Percentiles rank a stretch among this genome's conserved stretches.
Evolutionary conservation across 2,113 vertebrate genomes (phyloP).

Genomic region (Phyllostomus discolor): DNA sequence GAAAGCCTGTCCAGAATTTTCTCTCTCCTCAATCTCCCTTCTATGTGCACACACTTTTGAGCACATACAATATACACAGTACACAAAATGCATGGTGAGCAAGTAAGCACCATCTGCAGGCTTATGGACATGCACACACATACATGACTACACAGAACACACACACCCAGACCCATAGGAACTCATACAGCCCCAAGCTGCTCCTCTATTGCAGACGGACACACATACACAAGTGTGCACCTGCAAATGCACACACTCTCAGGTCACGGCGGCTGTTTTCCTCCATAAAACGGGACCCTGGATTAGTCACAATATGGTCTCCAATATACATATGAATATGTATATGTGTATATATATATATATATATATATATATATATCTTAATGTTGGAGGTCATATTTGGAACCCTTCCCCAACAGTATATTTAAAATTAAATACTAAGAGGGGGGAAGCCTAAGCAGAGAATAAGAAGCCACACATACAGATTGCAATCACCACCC

Average conservation of each 20-base stretch:
- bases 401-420: background rate
- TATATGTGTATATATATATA: no score
- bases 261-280: background rate
- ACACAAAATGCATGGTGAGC: background rate
- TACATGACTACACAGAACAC: background rate
- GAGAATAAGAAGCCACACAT: constrained; percentile 50
- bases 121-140: background rate
- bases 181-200: background rate
- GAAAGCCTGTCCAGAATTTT: background rate
- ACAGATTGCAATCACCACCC: constrained; percentile 77
- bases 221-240: background rate
- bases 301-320: background rate
- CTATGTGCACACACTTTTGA: background rate
- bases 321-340: background rate
- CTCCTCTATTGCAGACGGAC: background rate
- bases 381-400: background rate
- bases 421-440: constrained; percentile 65
- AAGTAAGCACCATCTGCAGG: background rate
- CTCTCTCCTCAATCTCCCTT: background rate
- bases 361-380: background rate
- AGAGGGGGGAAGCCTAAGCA: constrained; percentile 19
- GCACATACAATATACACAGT: accelerated
- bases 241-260: background rate
- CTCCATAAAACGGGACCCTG: background rate
- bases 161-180: background rate